Evolutionary conservation across 1,140 invertebrate genomes (phyloP).

Genomic region (Paramacrobiotus metropolitanus): DNA sequence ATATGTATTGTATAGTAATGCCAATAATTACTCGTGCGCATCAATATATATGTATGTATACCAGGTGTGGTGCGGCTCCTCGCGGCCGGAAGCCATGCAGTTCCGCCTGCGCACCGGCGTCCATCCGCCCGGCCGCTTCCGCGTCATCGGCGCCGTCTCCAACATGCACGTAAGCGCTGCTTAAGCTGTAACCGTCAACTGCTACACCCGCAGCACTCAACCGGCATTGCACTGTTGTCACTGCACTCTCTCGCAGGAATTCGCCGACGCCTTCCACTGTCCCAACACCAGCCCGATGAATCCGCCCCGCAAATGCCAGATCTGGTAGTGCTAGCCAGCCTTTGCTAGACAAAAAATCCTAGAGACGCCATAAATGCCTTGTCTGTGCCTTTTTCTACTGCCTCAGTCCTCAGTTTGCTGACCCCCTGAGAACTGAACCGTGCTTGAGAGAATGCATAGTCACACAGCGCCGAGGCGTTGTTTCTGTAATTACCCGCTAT

Average conservation of each 20-base stretch:
- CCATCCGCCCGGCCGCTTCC: slow-evolving; percentile 26
- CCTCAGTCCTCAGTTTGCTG: too few relatives aligned
- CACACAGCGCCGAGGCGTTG: too few relatives aligned
- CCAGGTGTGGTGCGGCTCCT: slow-evolving; percentile 28
- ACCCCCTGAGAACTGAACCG: too few relatives aligned
- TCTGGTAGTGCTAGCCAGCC: too few relatives aligned
- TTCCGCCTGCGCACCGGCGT: slow-evolving; percentile 22
- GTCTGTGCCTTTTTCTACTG: too few relatives aligned
- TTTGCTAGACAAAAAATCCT: too few relatives aligned
- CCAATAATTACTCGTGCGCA: slow-evolving; percentile 12
- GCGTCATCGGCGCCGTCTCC: background rate
- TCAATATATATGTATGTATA: slow-evolving; percentile 14
- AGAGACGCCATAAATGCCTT: too few relatives aligned
- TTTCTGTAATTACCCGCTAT: too few relatives aligned
- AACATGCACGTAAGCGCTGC: background rate
- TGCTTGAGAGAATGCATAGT: too few relatives aligned
- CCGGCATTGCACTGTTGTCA: background rate
- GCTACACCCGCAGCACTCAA: background rate
- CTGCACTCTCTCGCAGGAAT: background rate
- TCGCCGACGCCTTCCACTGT: background rate
- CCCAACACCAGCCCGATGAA: background rate
- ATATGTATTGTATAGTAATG: slow-evolving; percentile 20
- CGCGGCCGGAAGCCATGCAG: slow-evolving; percentile 23
- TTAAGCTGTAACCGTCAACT: background rate
- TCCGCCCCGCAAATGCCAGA: background rate